Evolutionary conservation across 1,140 invertebrate genomes (phyloP).

Genomic region (Euschistus heros): DNA sequence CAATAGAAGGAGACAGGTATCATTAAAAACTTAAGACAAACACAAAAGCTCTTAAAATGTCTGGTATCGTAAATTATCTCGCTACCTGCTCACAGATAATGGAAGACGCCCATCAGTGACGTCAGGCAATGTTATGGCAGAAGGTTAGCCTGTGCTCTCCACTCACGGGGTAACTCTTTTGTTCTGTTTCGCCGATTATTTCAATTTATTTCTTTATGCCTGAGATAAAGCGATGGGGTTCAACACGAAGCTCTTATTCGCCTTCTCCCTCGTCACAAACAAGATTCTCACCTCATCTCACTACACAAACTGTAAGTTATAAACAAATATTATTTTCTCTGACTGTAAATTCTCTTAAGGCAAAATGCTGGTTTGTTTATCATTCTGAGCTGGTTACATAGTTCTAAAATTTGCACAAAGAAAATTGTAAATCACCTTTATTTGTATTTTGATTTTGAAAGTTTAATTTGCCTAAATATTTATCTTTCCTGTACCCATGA

Average conservation of each 20-base stretch:
- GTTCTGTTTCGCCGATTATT: too few relatives aligned
- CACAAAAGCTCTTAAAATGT: too few relatives aligned
- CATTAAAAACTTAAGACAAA: too few relatives aligned
- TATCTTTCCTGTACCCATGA: background rate
- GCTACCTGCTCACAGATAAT: too few relatives aligned
- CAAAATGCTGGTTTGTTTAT: background rate
- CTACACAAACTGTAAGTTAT: constrained; percentile 18
- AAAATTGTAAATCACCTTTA: background rate
- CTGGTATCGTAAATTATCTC: too few relatives aligned
- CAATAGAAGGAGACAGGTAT: too few relatives aligned
- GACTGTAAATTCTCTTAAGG: background rate
- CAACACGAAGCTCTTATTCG: constrained; percentile 5
- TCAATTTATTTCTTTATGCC: background rate
- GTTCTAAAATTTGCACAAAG: too few relatives aligned
- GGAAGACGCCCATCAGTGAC: too few relatives aligned
- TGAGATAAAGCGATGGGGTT: constrained; percentile 8
- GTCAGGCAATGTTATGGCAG: too few relatives aligned
- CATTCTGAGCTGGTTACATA: background rate
- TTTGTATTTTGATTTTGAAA: background rate
- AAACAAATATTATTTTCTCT: background rate
- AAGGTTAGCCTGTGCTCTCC: too few relatives aligned
- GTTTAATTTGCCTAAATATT: background rate
- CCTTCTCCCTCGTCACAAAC: constrained; percentile 13
- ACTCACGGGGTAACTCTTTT: too few relatives aligned
- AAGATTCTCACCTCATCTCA: constrained; percentile 1